Evolutionary conservation across 2,797 vertebrate species (phyloP), one percentile per base, ranked within the genome.

Genomic region (Diplodus sargus): DNA sequence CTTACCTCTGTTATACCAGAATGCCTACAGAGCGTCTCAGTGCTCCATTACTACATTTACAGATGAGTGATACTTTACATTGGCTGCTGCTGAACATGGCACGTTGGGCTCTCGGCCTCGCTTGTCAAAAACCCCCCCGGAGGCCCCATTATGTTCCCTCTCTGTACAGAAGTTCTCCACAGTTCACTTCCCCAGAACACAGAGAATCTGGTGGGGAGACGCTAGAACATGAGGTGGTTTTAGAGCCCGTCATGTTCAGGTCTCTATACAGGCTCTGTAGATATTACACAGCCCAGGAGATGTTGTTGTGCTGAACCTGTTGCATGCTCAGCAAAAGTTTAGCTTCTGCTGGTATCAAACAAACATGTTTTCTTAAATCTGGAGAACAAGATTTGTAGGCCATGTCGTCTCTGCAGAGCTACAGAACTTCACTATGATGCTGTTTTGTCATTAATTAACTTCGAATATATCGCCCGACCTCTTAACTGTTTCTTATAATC

Each of bases 1-100:
- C 76, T 61, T 60, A 56, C 61, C 90, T 81, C 82, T 78, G 83
- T 89, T 80, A 87, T 85, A 85, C 74, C 89, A 89, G 70, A 85
- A 67, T 39, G 58, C 78, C 83, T 69, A 47, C 78, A 74, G 84
- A 85, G 79, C 67, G 34, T 83, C 79, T 85, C 73, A 23, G 20
- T 81, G 77, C 77, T 83, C 65, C 68, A 79, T 88, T 78, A 87
- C 89, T 87, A 52, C 81, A 84, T 85, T 80, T 67, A 76, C 86
- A 89, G 83, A 78, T 83, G 81, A 85, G 56, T 68, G 73, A 83
- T 85, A 74, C 76, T 89, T 90, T 78, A 74, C 85, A 77, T 77
- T 58, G 79, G 77, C 51, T 39, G 73, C 82, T 42, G 78, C 73
- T 74, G 62, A 84, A 78, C 82, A 43, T 64, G 59, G 68, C 77